phyloP scores from a whole-genome alignment of 2,888 invertebrate genomes.

The Strigamia transsilvanica region DNA sequence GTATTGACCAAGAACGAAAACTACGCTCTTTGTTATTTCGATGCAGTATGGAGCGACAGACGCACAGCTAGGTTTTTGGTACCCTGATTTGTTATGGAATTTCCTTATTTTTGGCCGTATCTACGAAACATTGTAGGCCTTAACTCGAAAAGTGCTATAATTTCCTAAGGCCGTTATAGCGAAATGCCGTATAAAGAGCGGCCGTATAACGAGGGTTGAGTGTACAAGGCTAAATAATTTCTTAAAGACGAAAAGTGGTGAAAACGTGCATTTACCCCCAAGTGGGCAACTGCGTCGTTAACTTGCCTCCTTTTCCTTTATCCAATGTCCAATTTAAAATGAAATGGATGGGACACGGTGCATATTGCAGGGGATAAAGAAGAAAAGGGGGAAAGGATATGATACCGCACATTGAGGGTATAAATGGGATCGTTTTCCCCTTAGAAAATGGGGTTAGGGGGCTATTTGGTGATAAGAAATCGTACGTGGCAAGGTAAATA shows the following conservation, averaged over 20 bases:
- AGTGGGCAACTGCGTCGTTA: not conserved
- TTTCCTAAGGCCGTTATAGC: too few relatives aligned
- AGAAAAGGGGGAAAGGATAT: not conserved
- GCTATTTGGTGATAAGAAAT: conserved; percentile 43
- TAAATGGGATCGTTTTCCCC: conserved; percentile 2
- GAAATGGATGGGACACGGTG: not conserved
- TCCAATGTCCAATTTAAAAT: not conserved
- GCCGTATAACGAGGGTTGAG: too few relatives aligned
- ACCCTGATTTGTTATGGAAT: too few relatives aligned
- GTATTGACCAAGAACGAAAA: too few relatives aligned
- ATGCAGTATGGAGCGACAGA: too few relatives aligned
- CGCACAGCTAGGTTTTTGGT: too few relatives aligned
- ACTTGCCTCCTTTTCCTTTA: not conserved
- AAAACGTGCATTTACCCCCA: not conserved
- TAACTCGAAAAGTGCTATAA: too few relatives aligned
- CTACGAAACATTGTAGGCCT: too few relatives aligned
- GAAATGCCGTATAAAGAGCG: too few relatives aligned
- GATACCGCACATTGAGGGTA: not conserved
- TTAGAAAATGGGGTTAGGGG: conserved; percentile 35
- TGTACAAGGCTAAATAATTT: conserved; percentile 44
- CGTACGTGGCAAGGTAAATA: conserved; percentile 39
- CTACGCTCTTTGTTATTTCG: too few relatives aligned
- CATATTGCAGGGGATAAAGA: conserved; percentile 27
- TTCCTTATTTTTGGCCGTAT: too few relatives aligned
- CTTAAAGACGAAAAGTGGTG: not conserved